Base-by-base conservation (phyloP, 2,888 invertebrate genomes). In the Macrophya annulata region DNA sequence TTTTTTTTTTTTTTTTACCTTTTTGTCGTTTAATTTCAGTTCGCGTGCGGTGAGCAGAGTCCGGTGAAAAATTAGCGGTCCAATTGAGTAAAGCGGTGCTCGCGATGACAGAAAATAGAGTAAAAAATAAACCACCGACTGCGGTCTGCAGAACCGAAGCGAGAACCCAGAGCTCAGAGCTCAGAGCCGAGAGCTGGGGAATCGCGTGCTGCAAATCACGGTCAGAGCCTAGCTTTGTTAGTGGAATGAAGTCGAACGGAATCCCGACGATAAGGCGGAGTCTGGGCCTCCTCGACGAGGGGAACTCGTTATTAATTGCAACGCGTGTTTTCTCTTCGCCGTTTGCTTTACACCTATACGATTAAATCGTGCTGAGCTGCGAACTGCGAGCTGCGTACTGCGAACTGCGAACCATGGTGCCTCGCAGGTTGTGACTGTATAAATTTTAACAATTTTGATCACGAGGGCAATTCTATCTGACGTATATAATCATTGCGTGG, bases 221-320 rank as follows among this genome's bases (percentile, higher is more conserved):
- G 9, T 51, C 31, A 77, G 51, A 25, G n/a, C 55, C 81, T 81
- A 81, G 81, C 81, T 81, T 81, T 81, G 81, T 81, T 81, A 59
- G 81, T 62, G 62, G 81, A 81, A 81, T 59, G 59, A 81, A 81
- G 81, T 81, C 81, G 77, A 77, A 77, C 77, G 81, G 81, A 81
- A 81, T 81, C 43, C 81, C 59, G 43, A 62, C 81, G 81, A 81
- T 81, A 81, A 81, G 59, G 81, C 21, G 40, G 59, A 62, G 81
- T 62, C 62, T 17, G 51, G 15, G 48, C n/a, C 74, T 74, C 43
- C 74, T 43, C 74, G 21, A 45, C 74, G 62, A 25, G 62, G 62
- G 37, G n/a, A 81, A 62, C 81, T 81, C 81, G 81, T 81, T 81
- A 81, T 81, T 81, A 81, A 81, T 81, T 81, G 81, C 81, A 81